Evolutionary conservation across 2,888 invertebrate genomes (phyloP).

Genomic region (Leptopilina myrica): DNA sequence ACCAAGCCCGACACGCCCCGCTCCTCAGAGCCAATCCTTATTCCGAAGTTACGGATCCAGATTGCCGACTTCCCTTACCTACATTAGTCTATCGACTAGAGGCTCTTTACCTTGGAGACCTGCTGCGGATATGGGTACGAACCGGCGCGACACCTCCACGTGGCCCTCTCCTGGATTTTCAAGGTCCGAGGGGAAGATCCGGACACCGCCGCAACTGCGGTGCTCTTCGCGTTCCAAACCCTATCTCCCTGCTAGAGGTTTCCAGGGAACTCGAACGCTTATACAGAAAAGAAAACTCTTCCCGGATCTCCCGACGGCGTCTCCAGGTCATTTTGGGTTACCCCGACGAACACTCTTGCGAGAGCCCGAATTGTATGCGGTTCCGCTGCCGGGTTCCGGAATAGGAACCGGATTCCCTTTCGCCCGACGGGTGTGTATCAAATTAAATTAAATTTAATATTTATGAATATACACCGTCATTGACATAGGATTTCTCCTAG

Average conservation of each 20-base stretch:
- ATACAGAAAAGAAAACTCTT: no score
- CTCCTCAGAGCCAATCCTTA: constrained; percentile 87
- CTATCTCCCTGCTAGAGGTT: constrained; percentile 79
- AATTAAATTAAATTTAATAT: no score
- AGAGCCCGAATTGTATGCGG: no score
- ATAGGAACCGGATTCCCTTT: no score
- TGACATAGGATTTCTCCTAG: no score
- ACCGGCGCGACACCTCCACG: constrained; percentile 71
- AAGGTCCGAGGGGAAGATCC: constrained; percentile 77
- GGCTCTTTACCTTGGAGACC: constrained; percentile 85
- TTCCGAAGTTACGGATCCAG: constrained; percentile 83
- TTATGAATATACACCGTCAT: no score
- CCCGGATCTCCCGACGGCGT: no score
- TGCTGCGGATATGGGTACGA: constrained; percentile 70
- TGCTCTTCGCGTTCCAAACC: constrained; percentile 78
- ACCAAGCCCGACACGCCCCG: constrained; percentile 81
- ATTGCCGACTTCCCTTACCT: constrained; percentile 85
- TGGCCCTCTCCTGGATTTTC: constrained; percentile 76
- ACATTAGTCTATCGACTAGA: constrained; percentile 83
- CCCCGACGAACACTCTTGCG: no score
- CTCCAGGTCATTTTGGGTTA: no score
- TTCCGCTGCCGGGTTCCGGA: no score
- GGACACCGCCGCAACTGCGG: constrained; percentile 77
- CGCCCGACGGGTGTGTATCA: no score
- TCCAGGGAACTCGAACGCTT: constrained; percentile 78